Conservation (phyloP, 2,888 invertebrate genomes). For the Drosophila meridiana region DNA sequence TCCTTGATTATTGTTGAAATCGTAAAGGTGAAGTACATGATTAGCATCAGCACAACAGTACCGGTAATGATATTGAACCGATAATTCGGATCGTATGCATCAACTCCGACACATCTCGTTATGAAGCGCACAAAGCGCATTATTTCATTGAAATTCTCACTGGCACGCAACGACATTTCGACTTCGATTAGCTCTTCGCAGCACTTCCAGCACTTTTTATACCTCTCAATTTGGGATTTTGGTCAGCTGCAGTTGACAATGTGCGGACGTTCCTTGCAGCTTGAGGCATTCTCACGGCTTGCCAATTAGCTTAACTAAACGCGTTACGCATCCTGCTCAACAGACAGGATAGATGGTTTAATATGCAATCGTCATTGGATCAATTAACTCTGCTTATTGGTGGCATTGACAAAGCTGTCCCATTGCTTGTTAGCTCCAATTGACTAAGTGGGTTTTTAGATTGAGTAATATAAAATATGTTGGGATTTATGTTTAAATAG, state of each 20-base stretch:
- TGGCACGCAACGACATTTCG: conserved; percentile 29
- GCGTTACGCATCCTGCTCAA: conserved; percentile 35
- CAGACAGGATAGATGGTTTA: conserved; percentile 32
- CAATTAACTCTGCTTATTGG: conserved; percentile 53
- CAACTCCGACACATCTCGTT: conserved; percentile 42
- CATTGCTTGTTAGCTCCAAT: not conserved
- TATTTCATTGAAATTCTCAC: conserved; percentile 24
- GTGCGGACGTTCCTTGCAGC: not conserved
- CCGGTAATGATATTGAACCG: conserved; percentile 39
- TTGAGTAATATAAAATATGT: not conserved
- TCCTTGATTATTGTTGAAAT: conserved; percentile 37
- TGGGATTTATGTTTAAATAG: too few relatives aligned
- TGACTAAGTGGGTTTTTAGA: not conserved
- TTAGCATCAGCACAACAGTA: conserved; percentile 6
- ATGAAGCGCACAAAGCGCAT: conserved; percentile 41
- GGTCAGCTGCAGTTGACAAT: conserved; percentile 45
- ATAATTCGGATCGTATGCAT: conserved; percentile 50
- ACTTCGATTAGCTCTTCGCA: not conserved
- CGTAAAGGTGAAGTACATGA: conserved; percentile 40
- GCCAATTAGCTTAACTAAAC: conserved; percentile 44
- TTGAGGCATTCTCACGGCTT: conserved; percentile 26
- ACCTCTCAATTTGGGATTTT: conserved; percentile 23
- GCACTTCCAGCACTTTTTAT: conserved; percentile 10
- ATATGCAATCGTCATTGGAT: conserved; percentile 55
- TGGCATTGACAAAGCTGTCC: not conserved